Percentiles rank a stretch among this genome's conserved stretches.
These are phyloP conservation scores for Lutraria lutraria DNA, from an alignment of 2,888 invertebrate genomes.

Conservation along the genomic window DNA sequence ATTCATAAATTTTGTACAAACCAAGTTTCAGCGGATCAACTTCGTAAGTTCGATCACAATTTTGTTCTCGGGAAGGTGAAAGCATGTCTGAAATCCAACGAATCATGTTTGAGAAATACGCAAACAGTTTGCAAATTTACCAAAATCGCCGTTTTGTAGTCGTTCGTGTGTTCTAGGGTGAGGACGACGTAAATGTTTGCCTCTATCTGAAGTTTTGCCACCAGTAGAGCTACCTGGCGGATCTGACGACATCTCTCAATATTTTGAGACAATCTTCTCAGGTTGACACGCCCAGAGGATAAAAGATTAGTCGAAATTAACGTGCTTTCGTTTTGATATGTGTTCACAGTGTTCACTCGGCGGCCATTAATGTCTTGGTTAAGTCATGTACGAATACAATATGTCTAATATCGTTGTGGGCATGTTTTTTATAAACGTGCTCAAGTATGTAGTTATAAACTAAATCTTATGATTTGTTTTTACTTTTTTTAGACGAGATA, in stretches of 20 bases:
- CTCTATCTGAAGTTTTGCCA: slow-evolving; percentile 54
- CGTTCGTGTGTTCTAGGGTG: slow-evolving; percentile 62
- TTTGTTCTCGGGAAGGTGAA: slow-evolving; percentile 10
- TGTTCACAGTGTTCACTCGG: slow-evolving; percentile 34
- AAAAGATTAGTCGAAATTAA: slow-evolving; percentile 43
- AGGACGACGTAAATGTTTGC: slow-evolving; percentile 60
- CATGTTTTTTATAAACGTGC: not conserved
- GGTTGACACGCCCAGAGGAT: slow-evolving; percentile 39
- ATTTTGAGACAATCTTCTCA: slow-evolving; percentile 48
- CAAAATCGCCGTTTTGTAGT: slow-evolving; percentile 65
- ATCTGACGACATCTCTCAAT: slow-evolving; percentile 57
- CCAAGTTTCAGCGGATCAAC: not conserved
- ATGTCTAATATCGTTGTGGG: slow-evolving; percentile 29
- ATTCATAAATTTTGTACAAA: slow-evolving; percentile 16
- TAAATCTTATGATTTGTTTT: too few species aligned
- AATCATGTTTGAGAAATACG: slow-evolving; percentile 26
- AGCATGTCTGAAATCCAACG: slow-evolving; percentile 42
- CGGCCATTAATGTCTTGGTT: slow-evolving; percentile 35
- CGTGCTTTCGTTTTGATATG: slow-evolving; percentile 20
- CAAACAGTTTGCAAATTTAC: slow-evolving; percentile 49
- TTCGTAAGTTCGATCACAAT: not conserved
- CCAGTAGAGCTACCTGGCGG: slow-evolving; percentile 54
- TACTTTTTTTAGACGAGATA: too few species aligned
- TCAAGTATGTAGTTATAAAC: too few species aligned
- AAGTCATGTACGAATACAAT: not conserved